phyloP scores from a whole-genome alignment of 2,113 vertebrate genomes.

The Pelecanus crispus region DNA sequence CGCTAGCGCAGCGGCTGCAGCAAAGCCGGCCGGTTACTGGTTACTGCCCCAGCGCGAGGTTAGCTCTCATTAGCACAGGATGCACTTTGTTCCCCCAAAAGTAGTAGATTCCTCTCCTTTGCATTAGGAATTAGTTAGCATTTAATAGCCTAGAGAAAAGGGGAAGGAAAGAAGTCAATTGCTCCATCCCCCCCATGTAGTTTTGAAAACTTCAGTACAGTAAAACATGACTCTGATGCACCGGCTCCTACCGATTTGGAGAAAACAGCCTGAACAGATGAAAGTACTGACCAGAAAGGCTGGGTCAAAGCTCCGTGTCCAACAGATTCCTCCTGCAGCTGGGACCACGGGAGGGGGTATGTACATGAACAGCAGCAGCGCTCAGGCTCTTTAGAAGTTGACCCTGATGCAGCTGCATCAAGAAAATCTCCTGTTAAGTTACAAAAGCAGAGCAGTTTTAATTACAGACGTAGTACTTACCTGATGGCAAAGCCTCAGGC shows the following conservation, averaged over 20 bases:
- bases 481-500: not conserved
- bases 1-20: rapidly evolving
- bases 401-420: not conserved
- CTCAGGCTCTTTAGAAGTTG: not conserved
- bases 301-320: not conserved
- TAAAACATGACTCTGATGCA: not conserved
- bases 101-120: not conserved
- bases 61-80: not conserved
- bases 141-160: not conserved
- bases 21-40: too few relatives aligned
- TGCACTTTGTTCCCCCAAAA: not conserved
- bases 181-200: rapidly evolving
- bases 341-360: not conserved
- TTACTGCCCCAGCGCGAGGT: too few relatives aligned
- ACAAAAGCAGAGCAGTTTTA: not conserved
- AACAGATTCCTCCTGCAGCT: not conserved
- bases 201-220: rapidly evolving
- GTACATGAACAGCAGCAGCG: not conserved
- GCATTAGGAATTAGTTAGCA: not conserved
- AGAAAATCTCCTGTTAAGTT: not conserved
- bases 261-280: not conserved
- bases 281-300: not conserved
- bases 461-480: not conserved
- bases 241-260: rapidly evolving
- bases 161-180: not conserved